These are phyloP conservation scores for Rapana venosa DNA, from an alignment of 2,888 invertebrate genomes.

Conservation along the genomic window DNA sequence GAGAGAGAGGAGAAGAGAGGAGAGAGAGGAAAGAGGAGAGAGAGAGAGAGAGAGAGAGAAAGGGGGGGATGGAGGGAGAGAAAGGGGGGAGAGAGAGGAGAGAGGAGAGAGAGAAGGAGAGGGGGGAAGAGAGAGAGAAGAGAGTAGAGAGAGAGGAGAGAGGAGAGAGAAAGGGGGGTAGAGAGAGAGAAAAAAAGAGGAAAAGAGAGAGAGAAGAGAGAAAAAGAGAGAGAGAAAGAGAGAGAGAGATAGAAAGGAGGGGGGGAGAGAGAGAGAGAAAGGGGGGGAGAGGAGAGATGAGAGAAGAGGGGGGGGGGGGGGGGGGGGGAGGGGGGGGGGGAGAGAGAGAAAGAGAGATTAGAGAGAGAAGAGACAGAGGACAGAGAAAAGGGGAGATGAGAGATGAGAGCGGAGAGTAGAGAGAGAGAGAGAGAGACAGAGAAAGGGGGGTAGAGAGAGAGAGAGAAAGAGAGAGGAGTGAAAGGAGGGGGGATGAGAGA, in stretches of 20 bases:
- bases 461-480: not conserved
- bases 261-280: no score
- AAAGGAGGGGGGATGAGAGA: not conserved
- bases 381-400: not conserved
- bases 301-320: no score
- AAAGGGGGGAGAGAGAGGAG: not conserved
- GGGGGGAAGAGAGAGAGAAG: not conserved
- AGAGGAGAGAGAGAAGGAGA: not conserved
- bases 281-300: no score
- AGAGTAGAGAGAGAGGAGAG: not conserved
- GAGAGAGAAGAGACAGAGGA: not conserved
- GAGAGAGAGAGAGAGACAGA: not conserved
- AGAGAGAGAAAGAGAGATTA: no score
- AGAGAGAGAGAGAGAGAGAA: not conserved
- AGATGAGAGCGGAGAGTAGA: not conserved
- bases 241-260: no score
- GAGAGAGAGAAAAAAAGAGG: no score
- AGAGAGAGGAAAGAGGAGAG: no score
- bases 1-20: no score
- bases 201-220: no score
- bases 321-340: no score
- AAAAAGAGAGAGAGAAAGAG: no score
- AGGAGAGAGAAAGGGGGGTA: not conserved
- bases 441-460: not conserved
- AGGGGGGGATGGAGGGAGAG: not conserved